Percentiles rank a stretch among this genome's conserved stretches.
These are phyloP conservation scores for Probaryconus sp. DNA, from an alignment of 1,140 invertebrate genomes.

Conservation along the genomic window DNA sequence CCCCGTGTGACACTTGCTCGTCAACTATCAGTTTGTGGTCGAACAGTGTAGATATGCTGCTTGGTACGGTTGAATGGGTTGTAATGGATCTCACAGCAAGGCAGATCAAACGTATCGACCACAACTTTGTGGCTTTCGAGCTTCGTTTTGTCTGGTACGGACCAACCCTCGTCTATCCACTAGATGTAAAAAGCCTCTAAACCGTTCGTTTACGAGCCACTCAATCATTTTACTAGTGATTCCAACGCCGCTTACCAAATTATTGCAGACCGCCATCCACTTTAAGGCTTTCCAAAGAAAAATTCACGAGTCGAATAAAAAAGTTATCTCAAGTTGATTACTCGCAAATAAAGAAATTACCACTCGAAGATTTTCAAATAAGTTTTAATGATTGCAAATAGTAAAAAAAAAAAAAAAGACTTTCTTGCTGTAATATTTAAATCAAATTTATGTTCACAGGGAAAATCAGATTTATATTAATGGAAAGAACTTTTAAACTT, in stretches of 20 bases:
- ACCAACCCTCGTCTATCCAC: constrained; percentile 10
- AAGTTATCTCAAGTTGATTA: no score
- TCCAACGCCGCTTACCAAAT: constrained; percentile 19
- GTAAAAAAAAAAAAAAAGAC: no score
- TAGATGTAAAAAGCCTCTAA: constrained; percentile 38
- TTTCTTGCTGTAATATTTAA: no score
- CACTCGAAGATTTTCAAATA: no score
- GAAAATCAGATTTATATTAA: no score
- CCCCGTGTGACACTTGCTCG: constrained; percentile 12
- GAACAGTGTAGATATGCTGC: constrained; percentile 37
- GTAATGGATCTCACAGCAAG: constrained; percentile 56
- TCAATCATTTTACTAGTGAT: constrained; percentile 52
- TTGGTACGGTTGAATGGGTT: constrained; percentile 53
- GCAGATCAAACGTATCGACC: constrained; percentile 72
- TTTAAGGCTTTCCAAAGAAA: constrained; percentile 3
- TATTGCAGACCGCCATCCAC: constrained; percentile 11
- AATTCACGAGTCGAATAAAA: background rate
- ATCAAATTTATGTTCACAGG: no score
- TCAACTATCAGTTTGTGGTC: constrained; percentile 44
- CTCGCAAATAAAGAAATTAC: no score
- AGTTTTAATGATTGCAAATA: no score
- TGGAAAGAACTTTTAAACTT: no score
- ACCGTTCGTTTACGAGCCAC: constrained; percentile 28
- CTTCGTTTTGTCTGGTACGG: constrained; percentile 26
- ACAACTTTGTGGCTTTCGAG: constrained; percentile 67